Conservation (phyloP, 2,797 vertebrate species). For the Hypotaenidia okinawae region DNA sequence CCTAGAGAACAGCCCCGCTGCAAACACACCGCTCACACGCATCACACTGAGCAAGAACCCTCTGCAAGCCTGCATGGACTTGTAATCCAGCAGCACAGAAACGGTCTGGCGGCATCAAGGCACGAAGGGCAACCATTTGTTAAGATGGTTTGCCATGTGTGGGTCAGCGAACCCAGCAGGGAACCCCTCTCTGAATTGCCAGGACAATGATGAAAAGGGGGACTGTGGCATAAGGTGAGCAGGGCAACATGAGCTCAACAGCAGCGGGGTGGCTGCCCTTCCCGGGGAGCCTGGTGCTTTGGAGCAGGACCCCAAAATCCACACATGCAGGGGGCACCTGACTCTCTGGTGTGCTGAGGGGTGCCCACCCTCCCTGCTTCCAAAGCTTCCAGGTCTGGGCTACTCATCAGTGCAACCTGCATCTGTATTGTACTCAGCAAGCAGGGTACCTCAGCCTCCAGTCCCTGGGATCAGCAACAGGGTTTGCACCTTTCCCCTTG, state of each 20-base stretch:
- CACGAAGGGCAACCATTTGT: not conserved
- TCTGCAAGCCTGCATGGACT: not conserved
- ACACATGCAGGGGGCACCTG: not conserved
- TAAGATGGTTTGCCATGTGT: not conserved
- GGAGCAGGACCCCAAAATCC: not conserved
- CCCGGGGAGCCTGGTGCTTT: not conserved
- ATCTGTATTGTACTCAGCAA: not conserved
- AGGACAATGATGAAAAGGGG: not conserved
- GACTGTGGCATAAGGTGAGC: not conserved
- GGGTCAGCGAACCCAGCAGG: not conserved
- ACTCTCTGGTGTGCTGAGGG: not conserved
- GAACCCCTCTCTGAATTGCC: not conserved
- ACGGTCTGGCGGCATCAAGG: not conserved
- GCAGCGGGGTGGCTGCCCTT: rapidly evolving
- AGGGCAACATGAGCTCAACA: not conserved
- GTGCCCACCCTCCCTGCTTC: not conserved
- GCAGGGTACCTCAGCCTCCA: not conserved
- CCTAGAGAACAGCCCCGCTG: not conserved
- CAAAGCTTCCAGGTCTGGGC: not conserved
- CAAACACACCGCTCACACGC: not conserved
- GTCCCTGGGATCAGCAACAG: not conserved
- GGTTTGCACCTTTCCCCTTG: not conserved
- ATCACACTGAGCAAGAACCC: rapidly evolving
- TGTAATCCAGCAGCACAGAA: rapidly evolving
- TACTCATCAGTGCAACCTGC: not conserved